Percentiles rank a stretch among this genome's conserved stretches.
These are phyloP conservation scores for Abrostola tripartita DNA, from an alignment of 2,888 invertebrate genomes.

Conservation along the genomic window DNA sequence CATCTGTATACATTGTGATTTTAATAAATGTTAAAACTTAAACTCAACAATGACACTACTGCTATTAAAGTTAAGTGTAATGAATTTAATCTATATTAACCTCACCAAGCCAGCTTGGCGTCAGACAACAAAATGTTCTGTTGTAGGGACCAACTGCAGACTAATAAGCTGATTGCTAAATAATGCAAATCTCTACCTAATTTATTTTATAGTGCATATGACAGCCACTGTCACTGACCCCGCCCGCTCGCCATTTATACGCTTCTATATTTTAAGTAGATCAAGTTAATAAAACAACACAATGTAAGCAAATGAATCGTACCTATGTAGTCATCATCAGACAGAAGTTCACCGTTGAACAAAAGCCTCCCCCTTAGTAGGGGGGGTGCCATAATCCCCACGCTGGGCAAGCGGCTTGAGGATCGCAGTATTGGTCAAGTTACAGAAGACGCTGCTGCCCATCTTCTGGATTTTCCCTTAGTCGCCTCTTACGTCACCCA, in stretches of 20 bases:
- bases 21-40: too few relatives aligned
- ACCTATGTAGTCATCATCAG: too few relatives aligned
- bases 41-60: background rate
- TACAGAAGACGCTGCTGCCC: too few relatives aligned
- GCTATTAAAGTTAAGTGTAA: background rate
- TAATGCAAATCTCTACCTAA: background rate
- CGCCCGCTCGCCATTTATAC: background rate
- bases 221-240: background rate
- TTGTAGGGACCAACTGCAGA: background rate
- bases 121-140: background rate
- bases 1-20: too few relatives aligned
- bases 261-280: background rate
- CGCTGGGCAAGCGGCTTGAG: too few relatives aligned
- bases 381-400: too few relatives aligned
- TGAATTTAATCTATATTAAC: background rate
- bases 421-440: too few relatives aligned
- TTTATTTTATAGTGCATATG: constrained; percentile 2
- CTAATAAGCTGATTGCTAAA: constrained; percentile 3
- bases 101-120: background rate
- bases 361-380: too few relatives aligned
- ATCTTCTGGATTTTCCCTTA: too few relatives aligned
- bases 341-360: too few relatives aligned
- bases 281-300: constrained; percentile 18
- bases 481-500: too few relatives aligned
- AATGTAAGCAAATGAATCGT: constrained; percentile 11